Evolutionary conservation across 2,888 invertebrate species (phyloP).

Genomic region (Tachina lurida): DNA sequence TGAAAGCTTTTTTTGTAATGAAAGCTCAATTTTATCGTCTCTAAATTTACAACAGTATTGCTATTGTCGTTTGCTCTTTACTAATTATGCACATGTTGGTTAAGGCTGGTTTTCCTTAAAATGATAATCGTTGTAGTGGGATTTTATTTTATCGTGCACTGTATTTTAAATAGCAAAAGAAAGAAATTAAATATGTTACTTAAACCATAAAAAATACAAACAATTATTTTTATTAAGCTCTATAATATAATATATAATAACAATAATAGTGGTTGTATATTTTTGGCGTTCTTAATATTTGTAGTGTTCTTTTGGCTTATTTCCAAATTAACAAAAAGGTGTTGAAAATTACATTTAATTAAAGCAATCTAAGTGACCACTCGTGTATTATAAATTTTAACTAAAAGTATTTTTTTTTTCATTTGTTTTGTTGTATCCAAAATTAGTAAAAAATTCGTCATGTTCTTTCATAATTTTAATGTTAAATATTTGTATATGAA

Average conservation of each 20-base stretch:
- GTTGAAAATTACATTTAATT: conserved; percentile 60
- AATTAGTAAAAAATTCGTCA: conserved; percentile 48
- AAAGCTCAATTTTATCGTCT: too few species aligned
- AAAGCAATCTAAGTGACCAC: conserved; percentile 38
- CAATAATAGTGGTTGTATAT: conserved; percentile 8
- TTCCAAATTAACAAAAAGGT: conserved; percentile 47
- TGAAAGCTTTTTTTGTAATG: too few species aligned
- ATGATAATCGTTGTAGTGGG: too few species aligned
- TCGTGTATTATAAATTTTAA: conserved; percentile 30
- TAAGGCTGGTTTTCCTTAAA: too few species aligned
- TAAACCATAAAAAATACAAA: conserved; percentile 27
- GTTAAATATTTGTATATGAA: too few species aligned
- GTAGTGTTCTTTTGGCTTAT: conserved; percentile 72
- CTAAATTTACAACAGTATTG: too few species aligned
- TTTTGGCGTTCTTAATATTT: conserved; percentile 13
- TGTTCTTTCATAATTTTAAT: neutral
- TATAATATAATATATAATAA: conserved; percentile 14
- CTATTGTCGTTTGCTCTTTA: too few species aligned
- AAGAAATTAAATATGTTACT: conserved; percentile 8
- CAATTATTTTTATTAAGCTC: conserved; percentile 40
- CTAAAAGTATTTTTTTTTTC: conserved; percentile 21
- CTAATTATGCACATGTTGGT: too few species aligned
- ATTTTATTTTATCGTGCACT: neutral
- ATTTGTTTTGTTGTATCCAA: conserved; percentile 8
- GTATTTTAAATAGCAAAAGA: conserved; percentile 5